Conservation (phyloP, 92 coral and sea anemone species). For the Zoanthus sociatus region DNA sequence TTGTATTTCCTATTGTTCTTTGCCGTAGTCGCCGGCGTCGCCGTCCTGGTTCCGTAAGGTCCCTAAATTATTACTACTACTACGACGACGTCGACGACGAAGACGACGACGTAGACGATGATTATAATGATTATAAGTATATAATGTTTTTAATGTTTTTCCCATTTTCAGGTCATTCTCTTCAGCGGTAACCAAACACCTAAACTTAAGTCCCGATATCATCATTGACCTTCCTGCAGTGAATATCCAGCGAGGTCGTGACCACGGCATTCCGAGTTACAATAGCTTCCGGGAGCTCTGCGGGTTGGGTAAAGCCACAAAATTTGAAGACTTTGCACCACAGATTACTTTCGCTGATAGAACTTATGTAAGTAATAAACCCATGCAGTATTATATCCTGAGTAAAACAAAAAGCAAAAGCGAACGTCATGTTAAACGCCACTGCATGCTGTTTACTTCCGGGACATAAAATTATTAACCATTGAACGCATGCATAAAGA, state of each 20-base stretch:
- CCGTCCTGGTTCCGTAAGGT: no score
- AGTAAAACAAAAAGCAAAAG: neutral
- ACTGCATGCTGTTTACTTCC: no score
- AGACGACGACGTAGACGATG: no score
- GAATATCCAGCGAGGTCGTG: constrained; percentile 33
- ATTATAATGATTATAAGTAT: no score
- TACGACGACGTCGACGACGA: no score
- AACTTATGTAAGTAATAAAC: neutral
- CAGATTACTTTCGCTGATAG: neutral
- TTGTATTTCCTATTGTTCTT: no score
- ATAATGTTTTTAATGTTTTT: neutral
- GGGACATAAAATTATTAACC: no score
- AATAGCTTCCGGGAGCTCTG: constrained; percentile 19
- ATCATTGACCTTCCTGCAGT: constrained; percentile 26
- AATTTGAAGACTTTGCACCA: neutral
- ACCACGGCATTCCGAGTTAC: constrained; percentile 24
- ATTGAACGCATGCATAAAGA: no score
- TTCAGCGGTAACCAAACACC: constrained; percentile 5
- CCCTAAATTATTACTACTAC: no score
- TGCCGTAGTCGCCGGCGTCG: no score
- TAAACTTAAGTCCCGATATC: neutral
- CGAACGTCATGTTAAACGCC: no score
- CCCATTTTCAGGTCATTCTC: constrained; percentile 7
- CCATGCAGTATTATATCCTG: neutral
- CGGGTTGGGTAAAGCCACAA: constrained; percentile 10